Evolutionary conservation across 2,888 invertebrate genomes (phyloP).

Genomic region (Parelbella ahira): DNA sequence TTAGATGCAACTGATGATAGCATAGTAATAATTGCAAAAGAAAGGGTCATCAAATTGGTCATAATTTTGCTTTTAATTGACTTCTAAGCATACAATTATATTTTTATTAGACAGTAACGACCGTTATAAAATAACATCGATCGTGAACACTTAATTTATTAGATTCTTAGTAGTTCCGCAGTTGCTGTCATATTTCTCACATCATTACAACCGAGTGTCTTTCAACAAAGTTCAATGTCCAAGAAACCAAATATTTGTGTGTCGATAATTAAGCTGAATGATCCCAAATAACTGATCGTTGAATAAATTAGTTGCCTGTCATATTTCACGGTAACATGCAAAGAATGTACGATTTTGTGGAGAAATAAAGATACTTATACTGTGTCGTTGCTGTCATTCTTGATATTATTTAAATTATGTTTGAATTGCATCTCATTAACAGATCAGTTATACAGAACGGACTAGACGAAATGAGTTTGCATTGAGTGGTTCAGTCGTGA

Average conservation of each 20-base stretch:
- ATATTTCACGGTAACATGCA: conserved; percentile 65
- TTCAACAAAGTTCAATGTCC: conserved; percentile 49
- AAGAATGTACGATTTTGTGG: conserved; percentile 64
- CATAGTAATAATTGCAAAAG: too few species aligned
- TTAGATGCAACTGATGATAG: too few species aligned
- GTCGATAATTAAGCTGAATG: conserved; percentile 64
- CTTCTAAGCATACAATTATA: too few species aligned
- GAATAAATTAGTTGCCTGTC: conserved; percentile 70
- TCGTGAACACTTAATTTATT: too few species aligned
- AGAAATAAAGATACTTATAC: conserved; percentile 38
- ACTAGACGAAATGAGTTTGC: conserved; percentile 1
- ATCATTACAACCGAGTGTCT: conserved; percentile 24
- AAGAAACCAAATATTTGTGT: conserved; percentile 57
- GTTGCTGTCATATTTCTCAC: too few species aligned
- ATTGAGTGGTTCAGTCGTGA: conserved; percentile 1
- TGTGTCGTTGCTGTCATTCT: conserved; percentile 33
- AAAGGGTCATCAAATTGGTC: too few species aligned
- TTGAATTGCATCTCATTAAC: conserved; percentile 46
- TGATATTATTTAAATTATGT: conserved; percentile 50
- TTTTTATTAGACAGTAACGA: too few species aligned
- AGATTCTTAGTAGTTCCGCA: too few species aligned
- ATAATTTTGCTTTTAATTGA: too few species aligned
- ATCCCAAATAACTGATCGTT: conserved; percentile 54
- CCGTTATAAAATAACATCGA: too few species aligned
- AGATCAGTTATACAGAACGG: conserved; percentile 31